A percentile compares a stretch with the other conserved stretches of the same genome.
Evolutionary conservation across 2,113 vertebrate species (phyloP).

Genomic region (Suricata suricatta): DNA sequence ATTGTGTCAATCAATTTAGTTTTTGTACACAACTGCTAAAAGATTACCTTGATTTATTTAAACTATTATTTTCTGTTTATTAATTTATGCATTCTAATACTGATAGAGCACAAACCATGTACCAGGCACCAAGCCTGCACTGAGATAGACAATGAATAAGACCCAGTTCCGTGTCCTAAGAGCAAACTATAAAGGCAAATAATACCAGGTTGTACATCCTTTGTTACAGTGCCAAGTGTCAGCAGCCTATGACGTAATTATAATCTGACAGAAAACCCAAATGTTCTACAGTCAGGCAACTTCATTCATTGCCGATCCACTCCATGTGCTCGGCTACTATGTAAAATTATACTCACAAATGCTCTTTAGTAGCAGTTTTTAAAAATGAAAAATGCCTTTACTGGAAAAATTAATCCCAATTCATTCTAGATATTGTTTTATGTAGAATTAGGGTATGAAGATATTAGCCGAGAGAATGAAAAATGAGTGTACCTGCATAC

Average conservation of each 20-base stretch:
- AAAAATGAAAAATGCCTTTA: conserved; percentile 67
- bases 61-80: not conserved
- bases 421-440: conserved; percentile 74
- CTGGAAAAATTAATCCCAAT: conserved; percentile 66
- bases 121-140: not conserved
- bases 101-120: not conserved
- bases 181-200: not conserved
- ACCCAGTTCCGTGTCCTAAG: not conserved
- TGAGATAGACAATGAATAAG: not conserved
- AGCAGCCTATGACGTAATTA: conserved; percentile 69
- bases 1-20: not conserved
- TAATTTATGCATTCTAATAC: not conserved
- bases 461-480: conserved; percentile 71
- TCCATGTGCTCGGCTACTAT: conserved; percentile 55
- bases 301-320: conserved; percentile 51
- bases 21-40: not conserved
- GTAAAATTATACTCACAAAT: conserved; percentile 75
- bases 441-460: conserved; percentile 70
- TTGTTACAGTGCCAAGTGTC: conserved; percentile 65
- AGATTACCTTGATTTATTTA: not conserved
- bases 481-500: conserved; percentile 76
- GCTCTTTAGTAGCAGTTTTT: conserved; percentile 70
- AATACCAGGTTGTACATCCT: not conserved
- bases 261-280: conserved; percentile 69
- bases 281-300: conserved; percentile 68